Conservation (phyloP, 2,113 vertebrate genomes). For the Nibea coibor region DNA sequence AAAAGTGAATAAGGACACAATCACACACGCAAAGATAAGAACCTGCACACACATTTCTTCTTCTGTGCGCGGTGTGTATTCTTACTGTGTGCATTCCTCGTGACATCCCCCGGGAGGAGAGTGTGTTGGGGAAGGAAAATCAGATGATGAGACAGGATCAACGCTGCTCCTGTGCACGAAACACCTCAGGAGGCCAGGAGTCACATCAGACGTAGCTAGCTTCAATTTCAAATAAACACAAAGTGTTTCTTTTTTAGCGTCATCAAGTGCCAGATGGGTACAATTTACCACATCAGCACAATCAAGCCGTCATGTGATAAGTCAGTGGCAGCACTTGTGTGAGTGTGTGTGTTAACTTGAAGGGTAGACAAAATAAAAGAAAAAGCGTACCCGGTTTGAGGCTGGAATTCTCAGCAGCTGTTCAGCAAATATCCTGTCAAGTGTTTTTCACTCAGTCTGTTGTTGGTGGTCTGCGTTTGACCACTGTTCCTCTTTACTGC, state of each 20-base stretch:
- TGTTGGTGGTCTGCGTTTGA: neutral
- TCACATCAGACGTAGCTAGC: conserved; percentile 46
- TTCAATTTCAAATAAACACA: conserved; percentile 39
- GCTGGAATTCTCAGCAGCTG: neutral
- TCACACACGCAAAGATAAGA: conserved; percentile 47
- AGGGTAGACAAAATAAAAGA: neutral
- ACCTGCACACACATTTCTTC: conserved; percentile 46
- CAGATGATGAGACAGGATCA: conserved; percentile 77
- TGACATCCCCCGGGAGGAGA: conserved; percentile 68
- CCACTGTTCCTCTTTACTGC: neutral
- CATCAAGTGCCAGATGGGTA: conserved; percentile 28
- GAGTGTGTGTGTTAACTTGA: conserved; percentile 28
- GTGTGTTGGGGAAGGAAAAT: conserved; percentile 55
- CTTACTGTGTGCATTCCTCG: conserved; percentile 54
- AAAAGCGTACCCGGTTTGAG: neutral
- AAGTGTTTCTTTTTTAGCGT: conserved; percentile 32
- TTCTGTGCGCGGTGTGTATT: conserved; percentile 6
- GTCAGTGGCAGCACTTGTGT: conserved; percentile 17
- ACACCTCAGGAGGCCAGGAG: conserved; percentile 65
- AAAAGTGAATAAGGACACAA: conserved; percentile 38
- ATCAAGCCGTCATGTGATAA: conserved; percentile 49
- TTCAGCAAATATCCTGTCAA: neutral
- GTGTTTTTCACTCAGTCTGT: neutral
- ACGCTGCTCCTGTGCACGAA: conserved; percentile 61
- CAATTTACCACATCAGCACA: conserved; percentile 52